Conservation (phyloP, 2,113 vertebrate species). For the Hippocampus mohnikei region DNA sequence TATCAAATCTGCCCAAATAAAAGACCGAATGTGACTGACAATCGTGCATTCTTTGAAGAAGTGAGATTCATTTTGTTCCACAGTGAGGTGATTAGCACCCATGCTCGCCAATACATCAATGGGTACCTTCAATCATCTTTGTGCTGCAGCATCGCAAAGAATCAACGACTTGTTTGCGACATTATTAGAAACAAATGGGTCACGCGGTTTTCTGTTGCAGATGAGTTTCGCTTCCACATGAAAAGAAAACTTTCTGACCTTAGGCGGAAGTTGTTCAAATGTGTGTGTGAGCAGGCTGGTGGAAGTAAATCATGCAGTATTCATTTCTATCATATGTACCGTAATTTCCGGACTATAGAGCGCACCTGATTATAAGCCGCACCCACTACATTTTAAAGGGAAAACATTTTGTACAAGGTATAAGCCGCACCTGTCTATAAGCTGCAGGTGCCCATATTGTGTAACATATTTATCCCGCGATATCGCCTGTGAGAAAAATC, state of each 20-base stretch:
- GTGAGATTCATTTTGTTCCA: background rate
- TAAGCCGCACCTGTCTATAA: too few species aligned
- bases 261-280: background rate
- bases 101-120: background rate
- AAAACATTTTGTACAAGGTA: too few species aligned
- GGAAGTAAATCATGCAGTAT: background rate
- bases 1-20: background rate
- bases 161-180: background rate
- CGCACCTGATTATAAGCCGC: too few species aligned
- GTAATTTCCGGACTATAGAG: too few species aligned
- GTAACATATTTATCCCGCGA: too few species aligned
- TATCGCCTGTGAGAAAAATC: too few species aligned
- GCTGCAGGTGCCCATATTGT: too few species aligned
- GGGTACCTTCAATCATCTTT: background rate
- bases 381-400: too few species aligned
- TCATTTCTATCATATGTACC: too few species aligned
- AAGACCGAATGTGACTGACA: background rate
- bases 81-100: background rate
- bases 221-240: background rate
- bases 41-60: background rate
- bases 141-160: background rate
- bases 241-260: background rate
- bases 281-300: background rate
- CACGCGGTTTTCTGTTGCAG: background rate
- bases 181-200: background rate